phyloP scores from a whole-genome alignment of 2,113 vertebrate genomes.

The Chloroceryle aenea region DNA sequence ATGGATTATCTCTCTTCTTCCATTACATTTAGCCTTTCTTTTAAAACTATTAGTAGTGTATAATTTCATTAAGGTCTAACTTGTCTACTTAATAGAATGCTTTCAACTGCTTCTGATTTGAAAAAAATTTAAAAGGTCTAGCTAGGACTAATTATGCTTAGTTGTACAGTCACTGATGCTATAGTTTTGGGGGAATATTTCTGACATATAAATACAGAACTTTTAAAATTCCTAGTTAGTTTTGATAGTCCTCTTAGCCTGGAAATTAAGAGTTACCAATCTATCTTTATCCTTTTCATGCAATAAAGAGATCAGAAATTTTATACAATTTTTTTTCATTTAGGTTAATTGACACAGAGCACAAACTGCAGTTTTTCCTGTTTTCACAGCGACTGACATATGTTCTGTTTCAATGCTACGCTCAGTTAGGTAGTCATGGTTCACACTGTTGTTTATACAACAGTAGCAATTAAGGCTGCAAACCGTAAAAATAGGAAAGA shows the following conservation, averaged over 20 bases:
- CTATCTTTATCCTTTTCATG: not conserved
- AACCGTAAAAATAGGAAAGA: not conserved
- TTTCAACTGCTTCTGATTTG: not conserved
- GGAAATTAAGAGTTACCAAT: not conserved
- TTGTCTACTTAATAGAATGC: not conserved
- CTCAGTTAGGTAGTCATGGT: not conserved
- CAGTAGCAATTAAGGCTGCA: not conserved
- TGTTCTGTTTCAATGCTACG: not conserved
- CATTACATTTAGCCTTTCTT: conserved; percentile 12
- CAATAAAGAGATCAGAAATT: not conserved
- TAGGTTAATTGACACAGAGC: not conserved
- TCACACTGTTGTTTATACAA: not conserved
- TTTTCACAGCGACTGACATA: not conserved
- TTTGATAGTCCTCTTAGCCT: not conserved
- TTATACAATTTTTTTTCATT: not conserved
- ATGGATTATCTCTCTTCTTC: not conserved
- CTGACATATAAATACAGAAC: not conserved
- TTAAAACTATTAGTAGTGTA: not conserved
- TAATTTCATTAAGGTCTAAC: not conserved
- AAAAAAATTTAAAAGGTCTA: not conserved
- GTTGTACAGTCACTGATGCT: not conserved
- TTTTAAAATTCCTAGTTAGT: not conserved
- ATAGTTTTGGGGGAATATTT: not conserved
- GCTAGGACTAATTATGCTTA: not conserved
- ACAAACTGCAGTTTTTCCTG: not conserved